These are phyloP conservation scores for Rhagoletis pomonella DNA, from an alignment of 1,140 invertebrate genomes.

Conservation along the genomic window DNA sequence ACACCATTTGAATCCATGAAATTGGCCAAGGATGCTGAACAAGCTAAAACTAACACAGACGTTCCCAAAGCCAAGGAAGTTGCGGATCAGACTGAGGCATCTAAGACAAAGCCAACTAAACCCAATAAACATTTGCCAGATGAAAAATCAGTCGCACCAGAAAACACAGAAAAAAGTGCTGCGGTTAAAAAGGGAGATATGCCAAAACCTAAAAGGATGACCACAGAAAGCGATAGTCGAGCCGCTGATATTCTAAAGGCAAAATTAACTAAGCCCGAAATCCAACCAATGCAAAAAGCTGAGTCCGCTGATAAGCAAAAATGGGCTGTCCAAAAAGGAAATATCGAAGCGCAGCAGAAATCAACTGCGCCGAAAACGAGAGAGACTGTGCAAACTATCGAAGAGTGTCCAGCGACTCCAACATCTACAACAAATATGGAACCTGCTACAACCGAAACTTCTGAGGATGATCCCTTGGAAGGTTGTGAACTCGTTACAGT, in stretches of 20 bases:
- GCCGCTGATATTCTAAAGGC: not conserved
- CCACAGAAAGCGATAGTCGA: not conserved
- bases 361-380: not conserved
- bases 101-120: not conserved
- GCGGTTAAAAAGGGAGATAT: not conserved
- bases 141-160: not conserved
- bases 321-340: not conserved
- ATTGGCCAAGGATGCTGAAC: not conserved
- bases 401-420: not conserved
- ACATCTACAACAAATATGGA: slow-evolving; percentile 34
- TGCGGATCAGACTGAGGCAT: not conserved
- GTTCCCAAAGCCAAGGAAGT: not conserved
- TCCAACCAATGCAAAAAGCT: not conserved
- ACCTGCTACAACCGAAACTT: not conserved
- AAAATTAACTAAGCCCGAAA: not conserved
- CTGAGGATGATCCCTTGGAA: slow-evolving; percentile 58
- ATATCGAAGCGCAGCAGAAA: not conserved
- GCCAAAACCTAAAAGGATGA: not conserved
- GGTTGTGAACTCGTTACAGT: slow-evolving; percentile 46
- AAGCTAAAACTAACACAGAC: not conserved
- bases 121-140: not conserved
- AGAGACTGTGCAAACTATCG: not conserved
- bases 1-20: not conserved
- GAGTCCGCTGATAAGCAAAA: not conserved
- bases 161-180: not conserved